phyloP scores from a whole-genome alignment of 2,888 invertebrate species.

The Pandemis corylana region DNA sequence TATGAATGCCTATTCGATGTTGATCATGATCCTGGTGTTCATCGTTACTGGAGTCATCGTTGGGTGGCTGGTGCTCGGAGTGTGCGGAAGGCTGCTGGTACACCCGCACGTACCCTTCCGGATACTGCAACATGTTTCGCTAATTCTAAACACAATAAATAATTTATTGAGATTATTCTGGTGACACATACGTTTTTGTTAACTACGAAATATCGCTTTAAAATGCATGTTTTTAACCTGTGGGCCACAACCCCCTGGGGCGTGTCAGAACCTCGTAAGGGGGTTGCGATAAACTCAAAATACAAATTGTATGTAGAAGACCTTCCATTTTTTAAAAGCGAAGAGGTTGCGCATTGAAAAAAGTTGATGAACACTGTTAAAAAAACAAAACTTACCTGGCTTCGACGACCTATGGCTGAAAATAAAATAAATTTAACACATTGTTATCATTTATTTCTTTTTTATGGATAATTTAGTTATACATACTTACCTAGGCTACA shows the following conservation, averaged over 20 bases:
- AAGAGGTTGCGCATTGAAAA: no score
- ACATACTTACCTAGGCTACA: not conserved
- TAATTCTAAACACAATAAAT: not conserved
- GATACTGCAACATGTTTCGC: not conserved
- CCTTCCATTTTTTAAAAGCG: no score
- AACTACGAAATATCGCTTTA: not conserved
- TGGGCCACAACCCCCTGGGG: no score
- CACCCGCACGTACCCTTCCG: not conserved
- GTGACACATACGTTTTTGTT: no score
- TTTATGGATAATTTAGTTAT: not conserved
- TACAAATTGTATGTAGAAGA: no score
- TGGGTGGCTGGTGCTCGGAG: not conserved
- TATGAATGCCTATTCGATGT: not conserved
- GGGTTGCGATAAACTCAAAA: no score
- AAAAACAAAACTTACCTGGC: not conserved
- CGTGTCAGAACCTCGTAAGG: no score
- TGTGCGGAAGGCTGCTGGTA: not conserved
- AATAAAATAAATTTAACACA: not conserved
- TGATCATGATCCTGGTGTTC: not conserved
- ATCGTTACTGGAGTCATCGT: not conserved
- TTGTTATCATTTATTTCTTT: no score
- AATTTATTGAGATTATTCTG: not conserved
- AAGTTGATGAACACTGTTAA: no score
- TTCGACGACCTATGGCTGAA: not conserved
- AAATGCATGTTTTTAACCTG: no score